Evolutionary conservation across 1,140 invertebrate genomes (phyloP).

Genomic region (Dinoponera quadriceps): DNA sequence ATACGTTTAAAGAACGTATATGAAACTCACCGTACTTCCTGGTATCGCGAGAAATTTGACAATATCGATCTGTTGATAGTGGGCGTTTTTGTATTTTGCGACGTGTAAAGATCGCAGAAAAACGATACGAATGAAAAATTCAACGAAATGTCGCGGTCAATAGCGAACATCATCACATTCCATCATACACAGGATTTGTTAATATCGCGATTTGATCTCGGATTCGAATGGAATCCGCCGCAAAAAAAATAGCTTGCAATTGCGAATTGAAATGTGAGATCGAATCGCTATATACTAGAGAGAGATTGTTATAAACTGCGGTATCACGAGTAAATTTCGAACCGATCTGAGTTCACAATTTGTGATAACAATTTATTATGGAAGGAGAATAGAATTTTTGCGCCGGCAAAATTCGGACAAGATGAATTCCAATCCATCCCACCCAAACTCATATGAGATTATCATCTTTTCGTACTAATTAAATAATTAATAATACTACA

Average conservation of each 20-base stretch:
- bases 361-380: no score
- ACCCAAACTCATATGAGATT: no score
- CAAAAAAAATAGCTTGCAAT: conserved; percentile 25
- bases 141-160: not conserved
- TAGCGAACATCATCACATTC: conserved; percentile 2
- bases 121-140: not conserved
- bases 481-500: no score
- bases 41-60: not conserved
- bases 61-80: not conserved
- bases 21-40: no score
- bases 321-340: not conserved
- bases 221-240: conserved; percentile 13
- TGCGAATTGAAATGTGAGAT: not conserved
- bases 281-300: not conserved
- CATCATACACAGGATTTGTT: conserved; percentile 27
- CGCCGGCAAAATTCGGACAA: no score
- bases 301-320: conserved; percentile 3
- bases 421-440: no score
- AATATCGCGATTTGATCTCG: conserved; percentile 22
- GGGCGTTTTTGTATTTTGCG: not conserved
- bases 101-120: not conserved
- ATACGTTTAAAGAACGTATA: no score
- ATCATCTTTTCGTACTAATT: no score
- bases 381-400: no score
- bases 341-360: conserved; percentile 23